Base-by-base conservation (phyloP, 2,113 vertebrate species). In the Plecotus auritus region DNA sequence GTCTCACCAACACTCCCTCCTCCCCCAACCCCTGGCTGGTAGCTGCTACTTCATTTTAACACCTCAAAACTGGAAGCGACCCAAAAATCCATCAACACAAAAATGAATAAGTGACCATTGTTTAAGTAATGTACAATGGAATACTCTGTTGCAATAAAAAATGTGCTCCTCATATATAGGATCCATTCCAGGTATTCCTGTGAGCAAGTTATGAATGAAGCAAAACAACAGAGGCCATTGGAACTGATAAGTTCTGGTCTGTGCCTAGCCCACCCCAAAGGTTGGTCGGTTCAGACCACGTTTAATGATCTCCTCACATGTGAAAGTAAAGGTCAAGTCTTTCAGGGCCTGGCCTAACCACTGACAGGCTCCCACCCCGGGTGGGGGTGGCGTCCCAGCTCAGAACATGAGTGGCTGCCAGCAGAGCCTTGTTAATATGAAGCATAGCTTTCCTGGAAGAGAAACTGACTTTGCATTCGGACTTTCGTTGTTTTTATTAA, bases 401-500 rank as follows among this genome's bases (percentile, higher is more conserved):
- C 49, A 45, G 3, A 40, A 22, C 40, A 30, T 0, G 3, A 45
- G 26, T 30, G 67, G 45, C 56, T 93, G 74, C 72, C 66, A 56
- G 82, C 0, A 67, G 2, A 95, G 40, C 59, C 54, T 59, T 51
- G 51, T 84, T 94, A 85, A 80, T 73, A 67, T 14, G 32, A 96
- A 95, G 81, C 86, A 85, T 16, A 35, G 35, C 61, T 78, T 84
- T 92, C 77, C 18, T 69, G 5, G 35, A 59, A 32, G 42, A 67
- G 28, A 64, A 93, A 69, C 42, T 59, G 61, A 47, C 67, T 94
- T 90, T 51, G 35, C 61, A 51, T 91, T 89, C 72, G 66, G 42
- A 83, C 30, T 94, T 92, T 90, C 74, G 12, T 78, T 93, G 42
- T 88, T 96, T 92, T 92, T 59, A 20, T 85, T 90, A 56, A 90